phyloP scores from a whole-genome alignment of 64 coral and sea anemone species.

The Actinia tenebrosa region DNA sequence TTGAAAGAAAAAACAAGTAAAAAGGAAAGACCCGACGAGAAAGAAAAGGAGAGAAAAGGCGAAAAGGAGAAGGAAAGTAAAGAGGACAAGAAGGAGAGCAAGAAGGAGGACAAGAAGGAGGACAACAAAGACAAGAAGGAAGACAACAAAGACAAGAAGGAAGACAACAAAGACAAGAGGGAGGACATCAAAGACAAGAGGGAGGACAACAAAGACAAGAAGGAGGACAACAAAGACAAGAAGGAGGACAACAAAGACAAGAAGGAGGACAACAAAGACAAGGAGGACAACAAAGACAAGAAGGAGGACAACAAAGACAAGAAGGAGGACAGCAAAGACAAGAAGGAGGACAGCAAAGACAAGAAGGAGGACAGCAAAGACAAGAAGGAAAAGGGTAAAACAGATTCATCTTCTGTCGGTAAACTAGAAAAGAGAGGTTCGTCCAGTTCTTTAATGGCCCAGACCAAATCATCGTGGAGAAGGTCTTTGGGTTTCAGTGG shows the following conservation, averaged over 20 bases:
- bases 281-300: neutral
- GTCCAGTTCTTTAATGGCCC: slow-evolving; percentile 8
- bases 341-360: neutral
- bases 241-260: neutral
- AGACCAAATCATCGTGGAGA: slow-evolving; percentile 26
- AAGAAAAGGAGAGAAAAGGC: neutral
- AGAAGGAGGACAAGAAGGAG: neutral
- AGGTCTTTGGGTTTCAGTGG: slow-evolving; percentile 17
- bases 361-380: neutral
- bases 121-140: slow-evolving; percentile 11
- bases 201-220: no score
- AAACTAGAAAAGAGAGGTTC: slow-evolving; percentile 26
- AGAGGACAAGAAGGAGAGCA: no score
- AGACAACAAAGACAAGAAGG: no score
- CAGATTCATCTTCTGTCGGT: neutral
- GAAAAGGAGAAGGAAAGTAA: neutral
- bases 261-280: neutral
- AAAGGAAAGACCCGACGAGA: neutral
- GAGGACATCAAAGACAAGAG: no score
- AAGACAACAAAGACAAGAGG: no score
- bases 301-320: no score
- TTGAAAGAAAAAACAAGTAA: neutral
- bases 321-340: no score
- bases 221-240: no score
- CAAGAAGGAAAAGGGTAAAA: slow-evolving; percentile 6